These are phyloP conservation scores for Euclidia mi DNA, from an alignment of 2,888 invertebrate genomes.

Conservation along the genomic window DNA sequence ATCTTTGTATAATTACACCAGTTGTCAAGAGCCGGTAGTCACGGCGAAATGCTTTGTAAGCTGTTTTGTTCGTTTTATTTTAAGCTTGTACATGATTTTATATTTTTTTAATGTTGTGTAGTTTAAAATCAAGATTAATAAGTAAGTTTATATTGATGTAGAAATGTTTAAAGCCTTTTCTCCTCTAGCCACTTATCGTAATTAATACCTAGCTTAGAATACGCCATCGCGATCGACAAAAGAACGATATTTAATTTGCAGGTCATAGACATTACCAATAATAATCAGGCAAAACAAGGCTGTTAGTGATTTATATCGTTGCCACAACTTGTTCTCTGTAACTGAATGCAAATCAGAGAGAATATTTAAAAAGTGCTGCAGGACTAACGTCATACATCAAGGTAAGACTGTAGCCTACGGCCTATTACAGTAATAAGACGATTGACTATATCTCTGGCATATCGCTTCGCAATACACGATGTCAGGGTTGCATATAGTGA, in stretches of 20 bases:
- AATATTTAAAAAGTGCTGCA: constrained; percentile 18
- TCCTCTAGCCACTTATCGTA: too few species aligned
- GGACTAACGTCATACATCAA: constrained; percentile 19
- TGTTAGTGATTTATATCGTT: constrained; percentile 2
- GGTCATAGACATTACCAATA: constrained; percentile 9
- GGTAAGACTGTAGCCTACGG: constrained; percentile 19
- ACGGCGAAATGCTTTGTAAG: constrained; percentile 6
- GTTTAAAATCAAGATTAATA: too few species aligned
- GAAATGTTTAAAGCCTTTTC: too few species aligned
- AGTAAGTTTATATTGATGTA: too few species aligned
- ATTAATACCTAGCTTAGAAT: too few species aligned
- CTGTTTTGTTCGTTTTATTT: not conserved
- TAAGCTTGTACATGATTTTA: not conserved
- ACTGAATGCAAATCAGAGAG: constrained; percentile 9
- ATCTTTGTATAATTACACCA: constrained; percentile 32
- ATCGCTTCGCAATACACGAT: constrained; percentile 4
- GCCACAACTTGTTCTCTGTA: constrained; percentile 14
- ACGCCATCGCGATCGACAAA: too few species aligned
- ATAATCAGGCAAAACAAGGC: constrained; percentile 13
- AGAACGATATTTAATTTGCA: not conserved
- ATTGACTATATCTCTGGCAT: constrained; percentile 3
- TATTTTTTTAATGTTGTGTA: too few species aligned
- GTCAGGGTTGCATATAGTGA: not conserved
- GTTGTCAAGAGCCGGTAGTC: constrained; percentile 6
- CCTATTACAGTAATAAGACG: constrained; percentile 4